Evolutionary conservation across 2,888 invertebrate species (phyloP).

Genomic region (Amaurobius ferox): DNA sequence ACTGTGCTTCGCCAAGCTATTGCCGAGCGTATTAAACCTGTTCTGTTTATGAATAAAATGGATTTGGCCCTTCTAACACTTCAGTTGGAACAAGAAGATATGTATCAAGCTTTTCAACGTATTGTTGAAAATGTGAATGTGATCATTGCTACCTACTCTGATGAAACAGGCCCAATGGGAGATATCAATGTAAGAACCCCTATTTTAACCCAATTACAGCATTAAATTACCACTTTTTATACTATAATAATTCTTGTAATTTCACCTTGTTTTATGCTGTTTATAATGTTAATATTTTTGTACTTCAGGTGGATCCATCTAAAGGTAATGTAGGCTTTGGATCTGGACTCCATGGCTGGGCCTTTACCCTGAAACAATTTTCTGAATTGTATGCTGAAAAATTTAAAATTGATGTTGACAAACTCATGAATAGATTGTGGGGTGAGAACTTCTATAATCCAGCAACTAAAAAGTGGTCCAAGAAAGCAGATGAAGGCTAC

Average conservation of each 20-base stretch:
- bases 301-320: constrained; percentile 89
- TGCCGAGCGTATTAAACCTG: constrained; percentile 99
- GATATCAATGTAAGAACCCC: constrained; percentile 89
- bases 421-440: constrained; percentile 96
- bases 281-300: too few species aligned
- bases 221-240: too few species aligned
- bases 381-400: constrained; percentile 99
- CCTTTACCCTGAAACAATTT: constrained; percentile 99
- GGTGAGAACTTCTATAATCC: constrained; percentile 99
- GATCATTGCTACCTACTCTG: constrained; percentile 99
- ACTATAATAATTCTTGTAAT: too few species aligned
- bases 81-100: constrained; percentile 96
- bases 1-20: constrained; percentile 99
- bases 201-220: too few species aligned
- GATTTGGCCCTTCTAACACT: constrained; percentile 98
- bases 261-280: too few species aligned
- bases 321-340: constrained; percentile 99
- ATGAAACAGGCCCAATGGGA: constrained; percentile 99
- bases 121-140: constrained; percentile 99
- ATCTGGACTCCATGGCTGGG: constrained; percentile 99
- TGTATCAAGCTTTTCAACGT: constrained; percentile 98
- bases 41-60: constrained; percentile 99
- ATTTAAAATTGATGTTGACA: constrained; percentile 97
- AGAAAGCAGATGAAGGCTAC: constrained; percentile 92
- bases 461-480: constrained; percentile 98